A percentile compares a stretch with the other conserved stretches of the same genome.
phyloP scores from a whole-genome alignment of 2,888 invertebrate genomes.

The Aleiodes leptofemur region DNA sequence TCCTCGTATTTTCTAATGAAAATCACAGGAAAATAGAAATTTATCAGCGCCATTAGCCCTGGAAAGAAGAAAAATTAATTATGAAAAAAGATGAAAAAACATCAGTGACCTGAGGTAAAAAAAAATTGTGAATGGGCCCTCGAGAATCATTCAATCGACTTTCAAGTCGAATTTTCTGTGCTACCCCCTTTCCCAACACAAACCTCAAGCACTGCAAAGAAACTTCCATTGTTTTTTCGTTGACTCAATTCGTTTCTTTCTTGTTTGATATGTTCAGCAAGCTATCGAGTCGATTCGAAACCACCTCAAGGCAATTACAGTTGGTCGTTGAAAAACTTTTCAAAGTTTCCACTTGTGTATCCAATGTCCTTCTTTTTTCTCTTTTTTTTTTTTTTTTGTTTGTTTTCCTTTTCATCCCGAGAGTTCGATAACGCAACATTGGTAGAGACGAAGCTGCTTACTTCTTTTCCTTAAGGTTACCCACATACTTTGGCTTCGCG shows the following conservation, averaged over 20 bases:
- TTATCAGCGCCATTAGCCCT: background rate
- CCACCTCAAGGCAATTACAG: slow-evolving; percentile 41
- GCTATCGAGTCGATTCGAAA: slow-evolving; percentile 30
- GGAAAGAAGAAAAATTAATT: background rate
- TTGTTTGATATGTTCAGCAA: slow-evolving; percentile 21
- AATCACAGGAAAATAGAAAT: no score
- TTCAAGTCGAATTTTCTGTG: background rate
- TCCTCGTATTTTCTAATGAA: no score
- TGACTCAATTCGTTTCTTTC: slow-evolving; percentile 12
- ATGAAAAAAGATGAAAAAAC: slow-evolving; percentile 7
- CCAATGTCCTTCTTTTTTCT: slow-evolving; percentile 14
- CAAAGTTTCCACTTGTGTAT: background rate
- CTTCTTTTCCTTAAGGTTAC: slow-evolving; percentile 51
- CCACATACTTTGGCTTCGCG: slow-evolving; percentile 46
- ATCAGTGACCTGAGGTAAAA: slow-evolving; percentile 10
- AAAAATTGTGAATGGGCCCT: slow-evolving; percentile 7
- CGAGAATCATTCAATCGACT: slow-evolving; percentile 26
- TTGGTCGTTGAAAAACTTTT: slow-evolving; percentile 34
- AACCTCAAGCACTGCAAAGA: background rate
- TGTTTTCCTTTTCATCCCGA: slow-evolving; percentile 32
- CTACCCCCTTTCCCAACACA: background rate
- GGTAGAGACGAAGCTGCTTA: slow-evolving; percentile 60
- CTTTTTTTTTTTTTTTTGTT: slow-evolving; percentile 10
- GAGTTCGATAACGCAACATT: slow-evolving; percentile 38
- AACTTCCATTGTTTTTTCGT: slow-evolving; percentile 16